phyloP scores from a whole-genome alignment of 2,113 vertebrate genomes.

The Zonotrichia leucophrys region DNA sequence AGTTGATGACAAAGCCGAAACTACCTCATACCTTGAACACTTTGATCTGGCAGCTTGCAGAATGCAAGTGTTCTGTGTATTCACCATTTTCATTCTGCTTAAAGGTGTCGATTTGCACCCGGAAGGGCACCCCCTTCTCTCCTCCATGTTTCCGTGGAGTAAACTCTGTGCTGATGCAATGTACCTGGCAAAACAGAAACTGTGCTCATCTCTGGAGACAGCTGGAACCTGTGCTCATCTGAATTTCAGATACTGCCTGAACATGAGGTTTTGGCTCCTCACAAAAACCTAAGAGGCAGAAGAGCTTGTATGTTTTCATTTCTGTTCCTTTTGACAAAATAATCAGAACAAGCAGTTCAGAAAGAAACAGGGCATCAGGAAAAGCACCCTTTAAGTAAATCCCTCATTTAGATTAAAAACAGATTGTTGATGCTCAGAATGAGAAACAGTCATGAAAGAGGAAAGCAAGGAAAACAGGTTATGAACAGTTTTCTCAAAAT shows the following conservation, averaged over 20 bases:
- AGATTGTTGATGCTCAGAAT: not conserved
- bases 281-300: not conserved
- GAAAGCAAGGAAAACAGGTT: not conserved
- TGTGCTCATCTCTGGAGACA: conserved; percentile 21
- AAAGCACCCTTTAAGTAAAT: not conserved
- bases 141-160: conserved; percentile 94
- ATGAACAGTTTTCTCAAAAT: not conserved
- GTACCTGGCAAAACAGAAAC: conserved; percentile 79
- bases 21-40: conserved; percentile 89
- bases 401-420: not conserved
- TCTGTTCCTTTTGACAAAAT: not conserved
- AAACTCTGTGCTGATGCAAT: conserved; percentile 97
- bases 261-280: not conserved
- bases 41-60: conserved; percentile 95
- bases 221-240: not conserved
- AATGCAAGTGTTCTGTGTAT: conserved; percentile 88
- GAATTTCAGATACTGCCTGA: not conserved
- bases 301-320: not conserved
- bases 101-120: conserved; percentile 92
- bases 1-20: not conserved
- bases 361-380: not conserved
- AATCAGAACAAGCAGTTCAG: not conserved
- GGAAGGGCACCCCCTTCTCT: conserved; percentile 93
- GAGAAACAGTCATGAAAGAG: not conserved
- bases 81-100: conserved; percentile 86